phyloP scores from a whole-genome alignment of 2,113 vertebrate species.

The Crotophaga sulcirostris region DNA sequence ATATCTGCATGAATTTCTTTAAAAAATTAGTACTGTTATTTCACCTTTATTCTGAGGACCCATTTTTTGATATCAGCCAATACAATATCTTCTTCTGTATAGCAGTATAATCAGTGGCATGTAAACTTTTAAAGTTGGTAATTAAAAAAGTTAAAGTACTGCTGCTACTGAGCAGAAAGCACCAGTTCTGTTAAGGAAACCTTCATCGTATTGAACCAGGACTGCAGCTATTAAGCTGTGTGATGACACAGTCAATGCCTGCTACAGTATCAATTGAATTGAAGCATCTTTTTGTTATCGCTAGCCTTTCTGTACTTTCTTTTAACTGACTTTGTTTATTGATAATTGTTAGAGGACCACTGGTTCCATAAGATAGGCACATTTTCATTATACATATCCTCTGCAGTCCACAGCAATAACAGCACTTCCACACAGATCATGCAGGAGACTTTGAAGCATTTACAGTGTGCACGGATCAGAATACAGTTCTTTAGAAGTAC shows the following conservation, averaged over 20 bases:
- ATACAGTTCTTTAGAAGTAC: neutral
- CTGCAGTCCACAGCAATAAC: neutral
- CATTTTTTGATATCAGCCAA: neutral
- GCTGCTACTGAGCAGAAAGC: constrained; percentile 77
- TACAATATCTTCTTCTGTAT: neutral
- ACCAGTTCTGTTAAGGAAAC: constrained; percentile 92
- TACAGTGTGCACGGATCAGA: neutral
- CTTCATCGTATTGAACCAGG: constrained; percentile 89
- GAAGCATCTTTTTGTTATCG: neutral
- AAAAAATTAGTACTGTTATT: neutral
- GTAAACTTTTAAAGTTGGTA: constrained; percentile 5
- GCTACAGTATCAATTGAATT: constrained; percentile 79
- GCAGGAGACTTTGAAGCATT: neutral
- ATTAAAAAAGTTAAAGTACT: neutral
- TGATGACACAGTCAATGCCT: constrained; percentile 88
- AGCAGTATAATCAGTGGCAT: neutral
- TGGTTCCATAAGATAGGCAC: neutral
- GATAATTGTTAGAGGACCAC: neutral
- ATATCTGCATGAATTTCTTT: neutral
- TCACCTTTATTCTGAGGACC: neutral
- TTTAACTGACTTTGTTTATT: constrained; percentile 11
- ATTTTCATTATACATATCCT: neutral
- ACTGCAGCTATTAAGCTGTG: constrained; percentile 89
- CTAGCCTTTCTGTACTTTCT: neutral
- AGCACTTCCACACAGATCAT: neutral